phyloP scores from a whole-genome alignment of 2,113 vertebrate species.

The Anthoscopus minutus region DNA sequence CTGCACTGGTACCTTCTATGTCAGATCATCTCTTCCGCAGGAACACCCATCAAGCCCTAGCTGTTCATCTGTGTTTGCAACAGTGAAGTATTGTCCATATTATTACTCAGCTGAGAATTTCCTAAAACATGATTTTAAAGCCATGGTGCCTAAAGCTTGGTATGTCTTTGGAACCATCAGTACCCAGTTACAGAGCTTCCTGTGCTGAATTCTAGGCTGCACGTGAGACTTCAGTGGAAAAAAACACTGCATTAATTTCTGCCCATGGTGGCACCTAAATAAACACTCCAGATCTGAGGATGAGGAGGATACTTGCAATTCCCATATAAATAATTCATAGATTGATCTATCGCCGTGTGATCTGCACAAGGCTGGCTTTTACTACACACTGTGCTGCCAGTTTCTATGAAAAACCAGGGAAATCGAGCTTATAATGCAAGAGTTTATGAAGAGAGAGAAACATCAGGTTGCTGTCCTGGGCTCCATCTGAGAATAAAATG shows the following conservation, averaged over 20 bases:
- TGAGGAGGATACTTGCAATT: not conserved
- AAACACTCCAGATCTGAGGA: not conserved
- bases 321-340: not conserved
- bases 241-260: not conserved
- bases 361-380: not conserved
- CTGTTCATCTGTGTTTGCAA: not conserved
- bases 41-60: not conserved
- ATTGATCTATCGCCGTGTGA: fast-evolving
- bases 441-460: not conserved
- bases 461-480: not conserved
- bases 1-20: not conserved
- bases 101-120: not conserved
- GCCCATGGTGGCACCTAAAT: not conserved
- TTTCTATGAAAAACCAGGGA: not conserved
- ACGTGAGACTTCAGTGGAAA: not conserved
- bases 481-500: not conserved
- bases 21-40: not conserved
- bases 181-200: not conserved
- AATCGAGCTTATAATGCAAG: not conserved
- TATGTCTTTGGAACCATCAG: not conserved
- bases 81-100: not conserved
- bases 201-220: not conserved
- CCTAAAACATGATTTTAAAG: not conserved
- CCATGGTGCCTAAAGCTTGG: not conserved
- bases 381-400: not conserved